Percentiles rank a stretch among this genome's conserved stretches.
Evolutionary conservation across 2,113 vertebrate genomes (phyloP).

Genomic region (Tinamus guttatus): DNA sequence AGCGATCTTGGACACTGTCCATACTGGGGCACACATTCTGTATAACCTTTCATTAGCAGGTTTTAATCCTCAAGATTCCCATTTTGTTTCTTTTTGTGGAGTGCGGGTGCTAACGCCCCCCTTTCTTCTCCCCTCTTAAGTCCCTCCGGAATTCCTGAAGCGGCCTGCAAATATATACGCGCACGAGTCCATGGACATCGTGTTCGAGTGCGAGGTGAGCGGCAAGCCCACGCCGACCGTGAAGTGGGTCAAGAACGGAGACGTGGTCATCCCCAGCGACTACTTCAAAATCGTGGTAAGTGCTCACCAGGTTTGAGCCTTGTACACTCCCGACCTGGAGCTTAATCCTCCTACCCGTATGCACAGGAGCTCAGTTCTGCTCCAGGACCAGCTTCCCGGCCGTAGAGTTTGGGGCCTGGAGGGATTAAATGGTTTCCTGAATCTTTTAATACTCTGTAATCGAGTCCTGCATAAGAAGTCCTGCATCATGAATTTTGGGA

Average conservation of each 20-base stretch:
- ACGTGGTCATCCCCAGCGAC: conserved; percentile 96
- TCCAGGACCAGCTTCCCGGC: not conserved
- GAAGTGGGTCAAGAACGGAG: conserved; percentile 98
- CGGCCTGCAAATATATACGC: conserved; percentile 89
- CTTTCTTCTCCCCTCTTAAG: conserved; percentile 70
- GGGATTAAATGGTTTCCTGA: not conserved
- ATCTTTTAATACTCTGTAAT: not conserved
- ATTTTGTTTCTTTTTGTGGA: not conserved
- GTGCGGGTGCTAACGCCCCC: not conserved
- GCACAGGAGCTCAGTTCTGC: accelerated
- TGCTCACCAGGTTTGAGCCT: not conserved
- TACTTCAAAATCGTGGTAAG: conserved; percentile 98
- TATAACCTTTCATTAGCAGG: not conserved
- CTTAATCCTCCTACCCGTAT: accelerated
- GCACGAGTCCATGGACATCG: conserved; percentile 94
- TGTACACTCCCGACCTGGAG: not conserved
- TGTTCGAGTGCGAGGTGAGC: conserved; percentile 93
- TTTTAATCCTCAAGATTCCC: too few relatives aligned
- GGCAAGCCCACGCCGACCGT: conserved; percentile 92
- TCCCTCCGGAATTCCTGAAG: conserved; percentile 88
- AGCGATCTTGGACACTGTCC: not conserved
- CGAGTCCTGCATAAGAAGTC: not conserved
- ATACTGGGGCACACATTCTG: not conserved
- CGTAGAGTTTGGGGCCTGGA: not conserved
- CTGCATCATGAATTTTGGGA: not conserved